A percentile compares a stretch with the other conserved stretches of the same genome.
Evolutionary conservation across 2,113 vertebrate species (phyloP).

Genomic region (Alligator sinensis): DNA sequence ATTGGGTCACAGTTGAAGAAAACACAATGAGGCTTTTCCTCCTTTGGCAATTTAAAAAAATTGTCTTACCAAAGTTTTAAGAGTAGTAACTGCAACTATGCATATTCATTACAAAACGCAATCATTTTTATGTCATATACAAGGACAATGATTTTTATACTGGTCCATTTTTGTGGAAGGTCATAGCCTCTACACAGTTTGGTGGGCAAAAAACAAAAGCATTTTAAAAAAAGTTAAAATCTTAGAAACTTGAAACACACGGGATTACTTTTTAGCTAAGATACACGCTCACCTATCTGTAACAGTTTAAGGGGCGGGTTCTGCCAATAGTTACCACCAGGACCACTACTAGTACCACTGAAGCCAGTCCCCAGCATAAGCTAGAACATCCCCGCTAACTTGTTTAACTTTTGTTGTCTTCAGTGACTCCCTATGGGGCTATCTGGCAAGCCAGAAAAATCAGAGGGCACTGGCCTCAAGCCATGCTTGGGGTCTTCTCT

Average conservation of each 20-base stretch:
- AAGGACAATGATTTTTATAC: conserved; percentile 8
- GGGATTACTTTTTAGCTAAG: background rate
- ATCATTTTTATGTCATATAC: background rate
- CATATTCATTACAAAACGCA: conserved; percentile 30
- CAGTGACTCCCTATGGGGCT: background rate
- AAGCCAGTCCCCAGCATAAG: background rate
- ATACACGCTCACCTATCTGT: background rate
- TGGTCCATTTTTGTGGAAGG: conserved; percentile 21
- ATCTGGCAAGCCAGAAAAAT: background rate
- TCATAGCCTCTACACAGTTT: background rate
- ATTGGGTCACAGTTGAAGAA: background rate
- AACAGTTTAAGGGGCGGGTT: background rate
- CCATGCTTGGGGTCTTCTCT: background rate
- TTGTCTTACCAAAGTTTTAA: conserved; percentile 18
- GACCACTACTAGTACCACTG: background rate
- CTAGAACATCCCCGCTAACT: background rate
- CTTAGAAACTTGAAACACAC: background rate
- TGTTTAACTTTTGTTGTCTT: background rate
- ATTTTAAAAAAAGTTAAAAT: background rate
- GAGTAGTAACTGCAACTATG: conserved; percentile 8
- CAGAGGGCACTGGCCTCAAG: background rate
- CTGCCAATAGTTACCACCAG: background rate
- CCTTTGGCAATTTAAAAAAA: background rate
- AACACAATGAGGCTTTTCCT: background rate
- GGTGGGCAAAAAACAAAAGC: background rate